Percentiles rank a stretch among this genome's conserved stretches.
Conservation (phyloP, 2,113 vertebrate species). For the Silurus meridionalis region DNA sequence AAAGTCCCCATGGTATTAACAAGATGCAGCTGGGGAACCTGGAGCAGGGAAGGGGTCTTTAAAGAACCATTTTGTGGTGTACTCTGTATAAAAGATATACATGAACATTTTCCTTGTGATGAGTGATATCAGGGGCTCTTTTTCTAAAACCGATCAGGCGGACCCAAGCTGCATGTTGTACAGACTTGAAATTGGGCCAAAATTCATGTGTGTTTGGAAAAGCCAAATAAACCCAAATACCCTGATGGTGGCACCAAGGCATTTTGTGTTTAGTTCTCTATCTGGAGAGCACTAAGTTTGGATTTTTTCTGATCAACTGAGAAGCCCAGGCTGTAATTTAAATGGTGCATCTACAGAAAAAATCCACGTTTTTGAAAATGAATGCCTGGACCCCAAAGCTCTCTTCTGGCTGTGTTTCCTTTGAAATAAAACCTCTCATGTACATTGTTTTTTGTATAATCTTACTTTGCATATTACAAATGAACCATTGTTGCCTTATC, state of each 20-base stretch:
- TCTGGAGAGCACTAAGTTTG: neutral
- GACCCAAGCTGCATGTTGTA: neutral
- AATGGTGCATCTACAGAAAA: neutral
- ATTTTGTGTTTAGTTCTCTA: neutral
- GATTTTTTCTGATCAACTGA: neutral
- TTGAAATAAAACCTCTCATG: neutral
- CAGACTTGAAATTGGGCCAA: neutral
- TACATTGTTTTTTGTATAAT: too few relatives aligned
- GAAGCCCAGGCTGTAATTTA: neutral
- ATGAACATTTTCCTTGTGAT: neutral
- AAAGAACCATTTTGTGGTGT: neutral
- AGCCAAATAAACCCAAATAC: neutral
- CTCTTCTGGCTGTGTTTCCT: neutral
- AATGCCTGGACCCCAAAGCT: neutral
- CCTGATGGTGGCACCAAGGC: neutral
- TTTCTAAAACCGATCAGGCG: neutral
- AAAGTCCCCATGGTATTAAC: too few relatives aligned
- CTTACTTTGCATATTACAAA: neutral
- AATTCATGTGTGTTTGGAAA: neutral
- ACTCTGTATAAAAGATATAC: neutral
- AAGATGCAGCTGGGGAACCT: too few relatives aligned
- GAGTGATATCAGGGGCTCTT: neutral
- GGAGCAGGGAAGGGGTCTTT: too few relatives aligned
- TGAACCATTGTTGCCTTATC: neutral
- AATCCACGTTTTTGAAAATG: neutral